A percentile compares a stretch with the other conserved stretches of the same genome.
These are phyloP conservation scores for Percopsis transmontana DNA, from an alignment of 2,113 vertebrate genomes.

Conservation along the genomic window DNA sequence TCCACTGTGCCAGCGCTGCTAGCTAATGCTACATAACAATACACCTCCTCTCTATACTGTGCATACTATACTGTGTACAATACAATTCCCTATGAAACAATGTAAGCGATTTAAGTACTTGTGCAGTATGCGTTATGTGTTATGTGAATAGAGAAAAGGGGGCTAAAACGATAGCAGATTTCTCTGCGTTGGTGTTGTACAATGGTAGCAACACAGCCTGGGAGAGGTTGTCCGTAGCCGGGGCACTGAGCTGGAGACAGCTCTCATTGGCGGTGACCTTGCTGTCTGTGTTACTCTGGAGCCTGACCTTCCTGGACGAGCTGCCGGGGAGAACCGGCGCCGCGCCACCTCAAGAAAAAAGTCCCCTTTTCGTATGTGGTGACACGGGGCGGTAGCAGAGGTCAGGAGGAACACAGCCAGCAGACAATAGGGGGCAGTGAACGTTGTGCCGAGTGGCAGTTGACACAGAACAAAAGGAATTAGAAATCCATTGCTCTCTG, in stretches of 20 bases:
- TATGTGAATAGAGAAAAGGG: too few species aligned
- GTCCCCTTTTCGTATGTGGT: conserved; percentile 35
- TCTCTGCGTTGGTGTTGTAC: not conserved
- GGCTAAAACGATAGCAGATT: too few species aligned
- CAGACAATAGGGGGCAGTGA: conserved; percentile 26
- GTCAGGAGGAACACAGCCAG: conserved; percentile 43
- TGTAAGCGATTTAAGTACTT: too few species aligned
- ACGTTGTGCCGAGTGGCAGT: conserved; percentile 29
- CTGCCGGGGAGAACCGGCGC: conserved; percentile 47
- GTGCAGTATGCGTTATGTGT: too few species aligned
- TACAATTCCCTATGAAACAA: too few species aligned
- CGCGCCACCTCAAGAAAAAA: conserved; percentile 44
- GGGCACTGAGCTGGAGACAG: conserved; percentile 34
- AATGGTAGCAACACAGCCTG: too few species aligned
- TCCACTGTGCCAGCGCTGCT: too few species aligned
- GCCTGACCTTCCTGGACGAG: conserved; percentile 50
- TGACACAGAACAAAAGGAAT: conserved; percentile 20
- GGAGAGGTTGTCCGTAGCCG: conserved; percentile 30
- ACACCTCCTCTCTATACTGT: too few species aligned
- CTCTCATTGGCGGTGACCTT: conserved; percentile 58
- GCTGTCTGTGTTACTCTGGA: conserved; percentile 54
- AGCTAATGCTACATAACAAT: too few species aligned
- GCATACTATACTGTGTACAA: too few species aligned
- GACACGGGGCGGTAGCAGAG: conserved; percentile 60
- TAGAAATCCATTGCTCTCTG: not conserved